These are phyloP conservation scores for Damaliscus lunatus DNA, from an alignment of 2,113 vertebrate genomes.

Conservation along the genomic window DNA sequence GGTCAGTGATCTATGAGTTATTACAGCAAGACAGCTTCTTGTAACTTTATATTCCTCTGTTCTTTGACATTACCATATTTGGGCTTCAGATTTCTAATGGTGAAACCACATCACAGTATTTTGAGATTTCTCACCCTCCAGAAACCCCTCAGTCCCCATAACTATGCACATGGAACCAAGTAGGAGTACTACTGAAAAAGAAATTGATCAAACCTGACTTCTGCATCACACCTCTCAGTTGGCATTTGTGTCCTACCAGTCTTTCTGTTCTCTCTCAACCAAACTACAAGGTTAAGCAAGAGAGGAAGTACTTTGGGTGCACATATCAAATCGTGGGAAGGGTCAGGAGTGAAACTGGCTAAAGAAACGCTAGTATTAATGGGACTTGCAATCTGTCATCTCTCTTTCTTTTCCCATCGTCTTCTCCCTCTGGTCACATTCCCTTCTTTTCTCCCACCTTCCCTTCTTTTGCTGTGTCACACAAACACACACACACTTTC, in stretches of 20 bases:
- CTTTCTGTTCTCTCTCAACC: background rate
- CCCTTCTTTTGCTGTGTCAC: background rate
- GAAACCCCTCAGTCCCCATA: background rate
- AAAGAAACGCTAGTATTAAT: background rate
- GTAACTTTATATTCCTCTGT: background rate
- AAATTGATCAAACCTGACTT: background rate
- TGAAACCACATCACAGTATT: background rate
- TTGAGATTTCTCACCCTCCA: background rate
- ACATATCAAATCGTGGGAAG: background rate
- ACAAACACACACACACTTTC: background rate
- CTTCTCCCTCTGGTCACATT: accelerated
- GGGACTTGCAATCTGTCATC: background rate
- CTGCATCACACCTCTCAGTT: background rate
- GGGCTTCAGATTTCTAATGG: background rate
- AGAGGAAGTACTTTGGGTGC: background rate
- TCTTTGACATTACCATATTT: background rate
- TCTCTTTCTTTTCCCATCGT: background rate
- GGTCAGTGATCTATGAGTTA: background rate
- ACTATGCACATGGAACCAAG: background rate
- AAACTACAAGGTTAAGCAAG: background rate
- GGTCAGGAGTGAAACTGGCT: background rate
- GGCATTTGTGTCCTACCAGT: background rate
- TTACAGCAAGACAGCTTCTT: background rate
- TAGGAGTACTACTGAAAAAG: background rate
- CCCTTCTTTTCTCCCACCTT: background rate